Percentiles rank a stretch among this genome's conserved stretches.
Evolutionary conservation across 2,113 vertebrate species (phyloP).

Genomic region (Leptosomus discolor): DNA sequence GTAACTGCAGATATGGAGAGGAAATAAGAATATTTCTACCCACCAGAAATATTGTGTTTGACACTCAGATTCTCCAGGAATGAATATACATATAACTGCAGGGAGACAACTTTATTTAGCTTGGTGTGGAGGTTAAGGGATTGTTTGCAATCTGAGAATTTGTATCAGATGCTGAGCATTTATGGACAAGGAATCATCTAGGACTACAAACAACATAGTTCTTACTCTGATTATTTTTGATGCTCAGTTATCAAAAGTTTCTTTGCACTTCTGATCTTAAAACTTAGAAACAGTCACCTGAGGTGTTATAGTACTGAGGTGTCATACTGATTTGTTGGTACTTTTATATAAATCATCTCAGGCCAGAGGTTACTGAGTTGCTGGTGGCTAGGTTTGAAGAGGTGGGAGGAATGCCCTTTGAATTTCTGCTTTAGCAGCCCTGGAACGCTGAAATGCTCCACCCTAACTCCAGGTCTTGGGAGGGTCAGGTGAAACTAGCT

Average conservation of each 20-base stretch:
- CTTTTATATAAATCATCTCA: constrained; percentile 23
- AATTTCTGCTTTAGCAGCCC: constrained; percentile 31
- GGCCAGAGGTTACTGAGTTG: constrained; percentile 31
- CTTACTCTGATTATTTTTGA: constrained; percentile 26
- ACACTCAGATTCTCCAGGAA: neutral
- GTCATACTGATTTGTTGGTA: constrained; percentile 13
- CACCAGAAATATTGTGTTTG: neutral
- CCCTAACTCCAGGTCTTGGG: constrained; percentile 17
- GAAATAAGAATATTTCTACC: neutral
- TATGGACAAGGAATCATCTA: neutral
- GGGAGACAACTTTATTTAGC: neutral
- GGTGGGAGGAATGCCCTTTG: constrained; percentile 37
- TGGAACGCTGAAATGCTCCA: neutral
- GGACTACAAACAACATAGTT: neutral
- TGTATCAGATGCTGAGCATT: neutral
- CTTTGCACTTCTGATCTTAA: constrained; percentile 4
- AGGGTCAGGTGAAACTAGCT: constrained; percentile 23
- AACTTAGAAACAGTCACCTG: constrained; percentile 26
- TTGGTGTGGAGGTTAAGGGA: neutral
- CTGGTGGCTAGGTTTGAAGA: constrained; percentile 48
- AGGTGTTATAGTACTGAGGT: neutral
- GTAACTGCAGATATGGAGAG: neutral
- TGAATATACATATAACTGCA: neutral
- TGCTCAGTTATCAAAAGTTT: constrained; percentile 5
- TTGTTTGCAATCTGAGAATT: neutral